These are phyloP conservation scores for Cerceris rybyensis DNA, from an alignment of 2,888 invertebrate genomes.

Conservation along the genomic window DNA sequence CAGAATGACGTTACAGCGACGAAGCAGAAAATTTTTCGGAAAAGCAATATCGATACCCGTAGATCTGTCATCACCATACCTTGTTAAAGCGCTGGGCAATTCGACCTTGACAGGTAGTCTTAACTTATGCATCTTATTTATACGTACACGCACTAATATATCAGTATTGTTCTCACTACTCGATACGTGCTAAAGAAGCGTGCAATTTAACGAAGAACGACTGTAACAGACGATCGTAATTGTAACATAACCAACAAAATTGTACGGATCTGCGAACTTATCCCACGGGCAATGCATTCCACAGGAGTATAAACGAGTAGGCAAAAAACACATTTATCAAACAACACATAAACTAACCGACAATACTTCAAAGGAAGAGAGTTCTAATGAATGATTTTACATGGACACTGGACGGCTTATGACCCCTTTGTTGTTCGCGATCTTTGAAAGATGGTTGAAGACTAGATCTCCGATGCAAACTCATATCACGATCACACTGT, in stretches of 20 bases:
- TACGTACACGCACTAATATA: conserved; percentile 62
- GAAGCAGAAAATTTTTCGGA: conserved; percentile 18
- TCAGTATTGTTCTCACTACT: conserved; percentile 55
- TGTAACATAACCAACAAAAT: conserved; percentile 64
- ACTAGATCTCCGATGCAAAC: conserved; percentile 71
- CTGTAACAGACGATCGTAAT: conserved; percentile 22
- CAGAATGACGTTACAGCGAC: conserved; percentile 7
- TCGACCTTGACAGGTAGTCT: conserved; percentile 79
- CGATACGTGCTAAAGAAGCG: conserved; percentile 51
- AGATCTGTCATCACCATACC: conserved; percentile 75
- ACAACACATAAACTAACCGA: conserved; percentile 73
- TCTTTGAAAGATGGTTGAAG: conserved; percentile 49
- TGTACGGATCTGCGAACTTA: conserved; percentile 25
- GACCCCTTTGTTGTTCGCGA: conserved; percentile 58
- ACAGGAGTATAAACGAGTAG: conserved; percentile 30
- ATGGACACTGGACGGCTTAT: conserved; percentile 66
- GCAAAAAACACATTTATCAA: conserved; percentile 58
- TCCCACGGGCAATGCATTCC: conserved; percentile 25
- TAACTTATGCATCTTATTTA: conserved; percentile 78
- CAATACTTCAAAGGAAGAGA: conserved; percentile 61
- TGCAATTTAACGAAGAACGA: conserved; percentile 40
- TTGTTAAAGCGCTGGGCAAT: conserved; percentile 78
- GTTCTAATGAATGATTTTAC: conserved; percentile 70
- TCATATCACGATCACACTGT: conserved; percentile 66
- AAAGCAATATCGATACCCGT: conserved; percentile 64